phyloP scores from a whole-genome alignment of 2,888 invertebrate genomes.

The Orchestes rusci region DNA sequence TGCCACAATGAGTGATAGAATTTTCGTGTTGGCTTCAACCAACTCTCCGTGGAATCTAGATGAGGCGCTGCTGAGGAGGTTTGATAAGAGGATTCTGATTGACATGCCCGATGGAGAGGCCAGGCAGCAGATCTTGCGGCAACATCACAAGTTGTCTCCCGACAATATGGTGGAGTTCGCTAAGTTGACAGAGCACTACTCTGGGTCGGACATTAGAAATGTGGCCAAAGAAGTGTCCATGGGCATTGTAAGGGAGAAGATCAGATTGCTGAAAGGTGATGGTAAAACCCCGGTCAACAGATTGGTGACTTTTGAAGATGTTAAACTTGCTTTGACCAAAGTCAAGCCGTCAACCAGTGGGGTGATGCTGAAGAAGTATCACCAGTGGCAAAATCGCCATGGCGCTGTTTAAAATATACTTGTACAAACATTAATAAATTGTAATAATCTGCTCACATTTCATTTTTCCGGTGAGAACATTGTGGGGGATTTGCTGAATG shows the following conservation, averaged over 20 bases:
- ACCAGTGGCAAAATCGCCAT: conserved; percentile 58
- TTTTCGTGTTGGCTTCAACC: conserved; percentile 78
- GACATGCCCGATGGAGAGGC: conserved; percentile 65
- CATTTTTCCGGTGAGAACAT: no score
- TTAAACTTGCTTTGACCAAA: conserved; percentile 39
- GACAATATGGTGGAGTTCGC: conserved; percentile 46
- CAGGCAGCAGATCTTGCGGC: conserved; percentile 61
- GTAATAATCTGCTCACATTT: not conserved
- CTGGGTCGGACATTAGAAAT: conserved; percentile 81
- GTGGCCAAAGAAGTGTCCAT: conserved; percentile 87
- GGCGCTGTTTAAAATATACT: conserved; percentile 38
- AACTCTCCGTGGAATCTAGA: conserved; percentile 94
- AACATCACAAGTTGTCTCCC: conserved; percentile 38
- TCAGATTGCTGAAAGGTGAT: conserved; percentile 24
- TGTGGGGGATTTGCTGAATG: no score
- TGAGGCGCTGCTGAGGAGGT: conserved; percentile 74
- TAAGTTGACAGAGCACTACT: conserved; percentile 63
- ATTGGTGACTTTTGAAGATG: conserved; percentile 40
- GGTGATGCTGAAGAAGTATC: conserved; percentile 49
- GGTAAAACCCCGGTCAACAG: conserved; percentile 5
- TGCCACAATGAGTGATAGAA: conserved; percentile 53
- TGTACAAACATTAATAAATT: not conserved
- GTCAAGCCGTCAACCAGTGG: conserved; percentile 55
- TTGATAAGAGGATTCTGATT: conserved; percentile 81
- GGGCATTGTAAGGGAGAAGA: conserved; percentile 58